phyloP scores from a whole-genome alignment of 2,797 vertebrate species.

The Harpagifer antarcticus region DNA sequence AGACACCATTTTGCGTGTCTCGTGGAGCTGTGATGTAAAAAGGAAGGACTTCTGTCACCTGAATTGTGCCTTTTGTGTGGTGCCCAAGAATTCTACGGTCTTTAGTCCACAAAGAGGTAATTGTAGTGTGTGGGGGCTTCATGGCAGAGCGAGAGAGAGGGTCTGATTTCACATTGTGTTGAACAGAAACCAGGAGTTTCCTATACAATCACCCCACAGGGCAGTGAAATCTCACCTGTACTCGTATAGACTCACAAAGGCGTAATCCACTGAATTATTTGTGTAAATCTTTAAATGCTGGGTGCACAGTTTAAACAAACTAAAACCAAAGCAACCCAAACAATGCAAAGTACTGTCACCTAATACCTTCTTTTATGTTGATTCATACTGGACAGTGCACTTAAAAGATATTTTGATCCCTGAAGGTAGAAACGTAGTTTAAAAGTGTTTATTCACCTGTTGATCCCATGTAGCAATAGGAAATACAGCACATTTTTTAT shows the following conservation, averaged over 20 bases:
- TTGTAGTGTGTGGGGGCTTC: slow-evolving; percentile 76
- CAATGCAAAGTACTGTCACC: slow-evolving; percentile 18
- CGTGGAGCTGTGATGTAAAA: slow-evolving; percentile 21
- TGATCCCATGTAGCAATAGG: background rate
- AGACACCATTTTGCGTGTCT: background rate
- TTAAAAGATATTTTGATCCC: background rate
- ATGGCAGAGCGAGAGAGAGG: slow-evolving; percentile 59
- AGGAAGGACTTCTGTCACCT: slow-evolving; percentile 60
- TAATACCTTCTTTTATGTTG: slow-evolving; percentile 27
- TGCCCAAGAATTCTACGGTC: slow-evolving; percentile 74
- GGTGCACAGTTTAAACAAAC: slow-evolving; percentile 31
- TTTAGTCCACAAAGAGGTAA: slow-evolving; percentile 78
- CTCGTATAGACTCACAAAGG: slow-evolving; percentile 25
- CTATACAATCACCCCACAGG: slow-evolving; percentile 64
- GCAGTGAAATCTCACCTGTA: slow-evolving; percentile 57
- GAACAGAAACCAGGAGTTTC: slow-evolving; percentile 70
- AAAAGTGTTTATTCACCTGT: background rate
- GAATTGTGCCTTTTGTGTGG: slow-evolving; percentile 64
- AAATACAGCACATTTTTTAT: background rate
- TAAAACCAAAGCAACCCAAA: slow-evolving; percentile 18
- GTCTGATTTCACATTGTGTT: slow-evolving; percentile 82
- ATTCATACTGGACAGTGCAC: background rate
- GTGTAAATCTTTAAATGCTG: slow-evolving; percentile 56
- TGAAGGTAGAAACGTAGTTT: background rate
- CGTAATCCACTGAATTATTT: slow-evolving; percentile 64